Evolutionary conservation across 2,113 vertebrate genomes (phyloP).

Genomic region (Scopus umbretta): DNA sequence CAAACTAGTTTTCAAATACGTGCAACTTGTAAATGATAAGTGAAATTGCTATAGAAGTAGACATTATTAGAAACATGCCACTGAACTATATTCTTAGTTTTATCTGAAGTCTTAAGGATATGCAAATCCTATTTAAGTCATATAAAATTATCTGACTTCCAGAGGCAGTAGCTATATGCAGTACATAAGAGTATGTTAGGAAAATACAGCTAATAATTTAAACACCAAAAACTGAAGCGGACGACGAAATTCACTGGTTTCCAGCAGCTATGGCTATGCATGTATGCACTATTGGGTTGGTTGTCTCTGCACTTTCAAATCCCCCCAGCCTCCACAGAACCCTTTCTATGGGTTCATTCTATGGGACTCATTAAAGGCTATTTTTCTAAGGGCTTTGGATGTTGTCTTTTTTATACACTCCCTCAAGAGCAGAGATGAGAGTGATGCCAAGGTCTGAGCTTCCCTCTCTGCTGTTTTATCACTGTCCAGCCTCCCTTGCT

Average conservation of each 20-base stretch:
- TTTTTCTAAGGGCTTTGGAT: slow-evolving; percentile 29
- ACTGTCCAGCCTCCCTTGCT: slow-evolving; percentile 6
- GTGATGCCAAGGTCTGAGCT: slow-evolving; percentile 8
- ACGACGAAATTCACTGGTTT: not conserved
- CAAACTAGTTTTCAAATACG: not conserved
- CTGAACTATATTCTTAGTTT: not conserved
- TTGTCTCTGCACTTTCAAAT: not conserved
- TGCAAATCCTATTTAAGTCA: not conserved
- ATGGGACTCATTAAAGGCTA: not conserved
- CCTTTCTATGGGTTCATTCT: not conserved
- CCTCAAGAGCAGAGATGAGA: slow-evolving; percentile 4
- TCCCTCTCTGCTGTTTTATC: not conserved
- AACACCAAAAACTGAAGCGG: not conserved
- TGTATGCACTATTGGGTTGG: not conserved
- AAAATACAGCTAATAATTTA: not conserved
- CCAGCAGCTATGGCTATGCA: not conserved
- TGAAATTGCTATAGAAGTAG: not conserved
- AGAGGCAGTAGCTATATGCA: not conserved
- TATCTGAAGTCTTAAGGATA: not conserved
- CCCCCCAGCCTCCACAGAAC: not conserved
- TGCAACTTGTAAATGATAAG: not conserved
- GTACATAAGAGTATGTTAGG: not conserved
- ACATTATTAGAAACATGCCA: not conserved
- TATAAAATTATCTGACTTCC: not conserved
- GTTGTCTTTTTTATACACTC: not conserved